Base-by-base conservation (phyloP, 2,113 vertebrate species). In the Stomatorhinus ivindoensis region DNA sequence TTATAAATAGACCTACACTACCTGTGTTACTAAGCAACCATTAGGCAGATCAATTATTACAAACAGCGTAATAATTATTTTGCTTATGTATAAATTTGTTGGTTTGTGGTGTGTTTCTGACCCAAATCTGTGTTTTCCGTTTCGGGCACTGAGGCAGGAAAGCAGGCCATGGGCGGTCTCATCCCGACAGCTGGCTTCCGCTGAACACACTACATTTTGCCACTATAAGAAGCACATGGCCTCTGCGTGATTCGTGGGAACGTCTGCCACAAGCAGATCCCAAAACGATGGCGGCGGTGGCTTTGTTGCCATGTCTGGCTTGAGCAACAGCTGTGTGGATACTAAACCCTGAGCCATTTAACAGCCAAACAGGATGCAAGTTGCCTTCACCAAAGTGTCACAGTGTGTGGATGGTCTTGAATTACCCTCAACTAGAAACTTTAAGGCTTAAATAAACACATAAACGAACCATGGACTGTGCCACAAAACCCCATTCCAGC, bases 361-460 rank as follows among this genome's bases (percentile, higher is more conserved):
- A 39, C 24, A 4, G 44, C 15, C 46, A 48, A 31, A 76, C n/a
- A 10, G 27, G 39, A 9, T 11, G 15, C 48, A 46, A 39, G 46
- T 42, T 2, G 21, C 21, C 82, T 48, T 80, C 19, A 82, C 4
- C 11, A 15, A 27, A 39, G 27, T 31, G 2, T 31, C 31, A 39
- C 47, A 47, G 88, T 13, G 19, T 21, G 61, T n/a, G 35, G 53
- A 58, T 21, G 24, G 13, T 31, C 87, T 88, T 21, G 5, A 48
- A 19, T 88, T 88, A 88, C 55, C 35, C 58, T 69, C 87, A 88
- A 8, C 42, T 39, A 80, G 44, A 48, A 88, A 47, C 13, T 88
- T 48, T 35, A 76, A 88, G 46, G 6, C 27, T 46, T 46, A 48
- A 73, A 88, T 48, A 88, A 61, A 31, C 42, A 88, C 31, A 53